Base-by-base conservation (phyloP, 2,797 vertebrate species). In the Pangasius djambal region DNA sequence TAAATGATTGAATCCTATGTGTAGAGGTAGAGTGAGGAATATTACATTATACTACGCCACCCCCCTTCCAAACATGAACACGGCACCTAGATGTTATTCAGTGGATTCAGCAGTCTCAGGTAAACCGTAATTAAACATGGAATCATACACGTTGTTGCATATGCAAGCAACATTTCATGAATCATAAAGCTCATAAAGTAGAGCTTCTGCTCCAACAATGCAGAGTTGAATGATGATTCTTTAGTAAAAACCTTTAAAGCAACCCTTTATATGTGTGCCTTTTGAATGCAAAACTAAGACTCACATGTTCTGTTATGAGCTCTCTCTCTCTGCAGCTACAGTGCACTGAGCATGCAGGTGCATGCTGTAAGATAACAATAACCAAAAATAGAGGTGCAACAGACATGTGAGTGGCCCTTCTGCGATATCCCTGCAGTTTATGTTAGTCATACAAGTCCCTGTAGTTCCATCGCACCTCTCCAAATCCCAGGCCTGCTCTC, bases 331-430 rank as follows among this genome's bases (percentile, higher is more conserved):
- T 70, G 16, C 18, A 72, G 34, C 52, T 75, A 75, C 85, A 75
- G 34, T 40, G 34, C 85, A 75, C 81, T 65, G 52, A 83, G 70
- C 87, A 77, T 88, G 79, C 86, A 91, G 90, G 78, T 91, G 88
- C 88, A 89, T 89, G 90, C 89, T 90, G 83, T 55, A 89, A 85
- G 85, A 89, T 89, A 90, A 92, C 91, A 91, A 91, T 89, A 91
- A 91, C 87, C 89, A 90, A 92, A 92, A 90, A 91, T 90, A 91
- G 90, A 83, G 72, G 65, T 90, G 88, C 87, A 86, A 87, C 82
- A 90, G 86, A 89, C 59, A 44, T 81, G 90, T 79, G 90, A 90
- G 87, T 77, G 67, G 89, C 87, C 87, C 83, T 90, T 88, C 90
- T 90, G 89, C 31, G 86, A 92, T 86, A 90, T 89, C 91, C 85